A percentile compares a stretch with the other conserved stretches of the same genome.
phyloP scores from a whole-genome alignment of 2,888 invertebrate species.

The Aporophyla lueneburgensis region DNA sequence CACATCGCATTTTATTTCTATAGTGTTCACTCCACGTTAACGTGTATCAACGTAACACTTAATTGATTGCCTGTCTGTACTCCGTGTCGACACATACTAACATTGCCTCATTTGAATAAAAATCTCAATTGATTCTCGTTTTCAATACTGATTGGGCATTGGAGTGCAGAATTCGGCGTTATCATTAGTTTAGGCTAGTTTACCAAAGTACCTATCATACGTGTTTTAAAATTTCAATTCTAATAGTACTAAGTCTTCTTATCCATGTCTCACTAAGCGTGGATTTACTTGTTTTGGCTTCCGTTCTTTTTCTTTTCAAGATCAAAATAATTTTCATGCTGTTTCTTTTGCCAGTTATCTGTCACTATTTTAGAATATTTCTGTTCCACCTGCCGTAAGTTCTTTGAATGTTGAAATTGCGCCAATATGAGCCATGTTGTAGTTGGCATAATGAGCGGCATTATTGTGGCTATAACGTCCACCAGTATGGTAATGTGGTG shows the following conservation, averaged over 20 bases:
- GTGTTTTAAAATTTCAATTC: conserved; percentile 29
- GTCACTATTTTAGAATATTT: conserved; percentile 21
- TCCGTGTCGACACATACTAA: conserved; percentile 23
- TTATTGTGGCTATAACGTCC: conserved; percentile 55
- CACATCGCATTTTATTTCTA: conserved; percentile 5
- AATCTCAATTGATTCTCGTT: conserved; percentile 30
- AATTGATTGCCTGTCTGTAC: not conserved
- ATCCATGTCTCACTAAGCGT: not conserved
- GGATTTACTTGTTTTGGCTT: conserved; percentile 11
- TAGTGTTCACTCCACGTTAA: not conserved
- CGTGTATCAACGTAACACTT: not conserved
- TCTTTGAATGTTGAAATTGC: conserved; percentile 50
- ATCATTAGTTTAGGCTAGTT: conserved; percentile 18
- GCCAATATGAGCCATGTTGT: conserved; percentile 57
- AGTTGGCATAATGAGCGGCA: conserved; percentile 60
- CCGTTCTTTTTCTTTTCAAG: not conserved
- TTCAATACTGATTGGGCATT: conserved; percentile 26
- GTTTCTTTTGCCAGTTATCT: conserved; percentile 2
- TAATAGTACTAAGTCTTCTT: not conserved
- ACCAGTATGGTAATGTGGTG: conserved; percentile 66
- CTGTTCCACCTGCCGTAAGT: conserved; percentile 27
- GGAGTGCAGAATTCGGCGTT: conserved; percentile 21
- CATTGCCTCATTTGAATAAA: conserved; percentile 30
- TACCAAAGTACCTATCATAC: not conserved
- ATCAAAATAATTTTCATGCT: not conserved